Base-by-base conservation (phyloP, 2,888 invertebrate species). In the Invenusta paracnida region DNA sequence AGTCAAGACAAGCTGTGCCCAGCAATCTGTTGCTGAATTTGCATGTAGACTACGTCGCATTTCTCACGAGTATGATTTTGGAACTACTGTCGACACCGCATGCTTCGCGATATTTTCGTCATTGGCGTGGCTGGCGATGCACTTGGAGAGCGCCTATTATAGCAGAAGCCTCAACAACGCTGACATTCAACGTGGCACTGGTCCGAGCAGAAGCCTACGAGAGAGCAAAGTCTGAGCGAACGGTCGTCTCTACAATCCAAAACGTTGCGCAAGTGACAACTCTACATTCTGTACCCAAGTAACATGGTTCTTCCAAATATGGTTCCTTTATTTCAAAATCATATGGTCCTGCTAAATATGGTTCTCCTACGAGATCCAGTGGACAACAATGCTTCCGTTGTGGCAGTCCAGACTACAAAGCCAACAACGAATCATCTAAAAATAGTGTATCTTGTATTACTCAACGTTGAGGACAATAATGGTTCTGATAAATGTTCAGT, bases 111-210 rank as follows among this genome's bases (percentile, higher is more conserved):
- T 79, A 79, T 79, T 25, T 79, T 79, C 23, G 23, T 23, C 79
- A 79, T 79, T 79, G 79, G 79, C 5, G 79, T 79, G 27, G 79
- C 29, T 23, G 79, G n/a, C 29, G 79, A 79, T 79, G 48, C 48
- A 48, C 48, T 48, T n/a, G 48, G 48, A 48, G 48, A 48, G 48
- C 48, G 17, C 48, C 17, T 48, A 48, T 17, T 48, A n/a, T n/a
- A 79, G 79, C 79, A n/a, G 79, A 79, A 79, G 23, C 2, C 29
- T 23, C 79, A 2, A n/a, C 2, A 27, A 25, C 79, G 23, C 79
- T 79, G 23, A 79, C 79, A 79, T 79, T 79, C 29, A 27, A 79
- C 23, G 23, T 79, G 2, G 79, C 5, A 79, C 23, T 79, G 66
- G 66, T n/a, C 13, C 13, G n/a, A 66, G 79, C 11, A 27, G 79